These are phyloP conservation scores for Pogonocichla stellata DNA, from an alignment of 2,113 vertebrate genomes.

Conservation along the genomic window DNA sequence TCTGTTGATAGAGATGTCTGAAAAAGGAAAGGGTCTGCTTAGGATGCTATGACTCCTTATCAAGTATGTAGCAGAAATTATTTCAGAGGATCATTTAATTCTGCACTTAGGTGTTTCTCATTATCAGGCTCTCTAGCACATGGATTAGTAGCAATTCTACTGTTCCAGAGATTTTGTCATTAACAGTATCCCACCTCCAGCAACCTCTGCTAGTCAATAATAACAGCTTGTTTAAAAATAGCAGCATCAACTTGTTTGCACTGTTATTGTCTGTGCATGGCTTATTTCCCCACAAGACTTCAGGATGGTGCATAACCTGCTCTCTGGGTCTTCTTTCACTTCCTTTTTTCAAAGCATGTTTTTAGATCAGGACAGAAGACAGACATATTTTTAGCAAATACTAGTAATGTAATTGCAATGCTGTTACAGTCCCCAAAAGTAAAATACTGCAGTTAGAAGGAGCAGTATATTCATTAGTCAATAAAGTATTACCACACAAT, in stretches of 20 bases:
- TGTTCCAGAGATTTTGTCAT: constrained; percentile 59
- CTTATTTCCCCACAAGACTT: constrained; percentile 48
- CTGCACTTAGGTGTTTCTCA: constrained; percentile 41
- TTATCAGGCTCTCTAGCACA: constrained; percentile 43
- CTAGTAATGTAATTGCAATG: constrained; percentile 28
- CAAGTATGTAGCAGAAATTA: not conserved
- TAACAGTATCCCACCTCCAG: constrained; percentile 71
- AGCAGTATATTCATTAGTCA: constrained; percentile 59
- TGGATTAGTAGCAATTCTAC: not conserved
- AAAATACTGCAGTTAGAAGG: constrained; percentile 59
- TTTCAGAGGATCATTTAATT: constrained; percentile 26
- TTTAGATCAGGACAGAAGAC: constrained; percentile 36
- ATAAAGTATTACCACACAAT: constrained; percentile 52
- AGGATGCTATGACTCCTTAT: not conserved
- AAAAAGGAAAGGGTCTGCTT: not conserved
- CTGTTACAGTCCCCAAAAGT: constrained; percentile 29
- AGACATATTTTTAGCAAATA: constrained; percentile 49
- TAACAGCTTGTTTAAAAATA: constrained; percentile 80
- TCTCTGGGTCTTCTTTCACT: not conserved
- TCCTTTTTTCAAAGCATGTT: not conserved
- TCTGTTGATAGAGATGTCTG: not conserved
- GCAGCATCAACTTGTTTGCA: constrained; percentile 57
- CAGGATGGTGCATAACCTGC: not conserved
- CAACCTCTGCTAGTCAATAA: constrained; percentile 79
- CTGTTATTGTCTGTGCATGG: constrained; percentile 23